Conservation (phyloP, 2,888 invertebrate genomes). For the Leptura quadrifasciata region DNA sequence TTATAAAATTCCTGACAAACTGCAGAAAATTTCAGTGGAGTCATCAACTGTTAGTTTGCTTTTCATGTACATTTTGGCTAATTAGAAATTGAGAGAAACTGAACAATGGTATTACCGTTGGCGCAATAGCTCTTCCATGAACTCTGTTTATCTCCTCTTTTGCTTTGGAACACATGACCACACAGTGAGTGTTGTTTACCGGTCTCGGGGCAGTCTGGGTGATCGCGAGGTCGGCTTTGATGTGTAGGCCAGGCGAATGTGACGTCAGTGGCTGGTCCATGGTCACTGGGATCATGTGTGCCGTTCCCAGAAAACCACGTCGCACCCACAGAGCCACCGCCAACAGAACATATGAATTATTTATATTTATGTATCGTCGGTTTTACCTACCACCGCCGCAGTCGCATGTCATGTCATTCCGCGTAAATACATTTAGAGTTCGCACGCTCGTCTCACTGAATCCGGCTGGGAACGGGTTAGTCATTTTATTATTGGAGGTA, state of each 20-base stretch:
- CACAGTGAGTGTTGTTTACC: slow-evolving; percentile 51
- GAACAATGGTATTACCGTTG: neutral
- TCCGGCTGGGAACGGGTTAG: slow-evolving; percentile 28
- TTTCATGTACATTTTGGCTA: no score
- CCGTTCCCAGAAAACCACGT: slow-evolving; percentile 52
- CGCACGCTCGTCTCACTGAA: slow-evolving; percentile 18
- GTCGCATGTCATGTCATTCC: slow-evolving; percentile 19
- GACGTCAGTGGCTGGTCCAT: slow-evolving; percentile 43
- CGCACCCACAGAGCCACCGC: slow-evolving; percentile 62
- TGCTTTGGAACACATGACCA: slow-evolving; percentile 45
- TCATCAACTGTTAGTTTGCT: no score
- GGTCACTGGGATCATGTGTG: slow-evolving; percentile 51
- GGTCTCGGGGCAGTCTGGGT: slow-evolving; percentile 51
- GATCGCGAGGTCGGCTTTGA: slow-evolving; percentile 51
- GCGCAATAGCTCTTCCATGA: neutral
- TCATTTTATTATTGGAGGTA: slow-evolving; percentile 15
- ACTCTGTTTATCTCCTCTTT: slow-evolving; percentile 25
- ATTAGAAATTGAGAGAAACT: neutral
- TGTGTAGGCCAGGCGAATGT: slow-evolving; percentile 48
- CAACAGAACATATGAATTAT: slow-evolving; percentile 53
- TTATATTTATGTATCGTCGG: slow-evolving; percentile 40
- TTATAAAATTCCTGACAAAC: no score
- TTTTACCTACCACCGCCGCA: slow-evolving; percentile 34
- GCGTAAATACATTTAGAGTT: slow-evolving; percentile 30
- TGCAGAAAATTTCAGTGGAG: no score